Evolutionary conservation across 2,113 vertebrate genomes (phyloP).

Genomic region (Hyperopisus bebe): DNA sequence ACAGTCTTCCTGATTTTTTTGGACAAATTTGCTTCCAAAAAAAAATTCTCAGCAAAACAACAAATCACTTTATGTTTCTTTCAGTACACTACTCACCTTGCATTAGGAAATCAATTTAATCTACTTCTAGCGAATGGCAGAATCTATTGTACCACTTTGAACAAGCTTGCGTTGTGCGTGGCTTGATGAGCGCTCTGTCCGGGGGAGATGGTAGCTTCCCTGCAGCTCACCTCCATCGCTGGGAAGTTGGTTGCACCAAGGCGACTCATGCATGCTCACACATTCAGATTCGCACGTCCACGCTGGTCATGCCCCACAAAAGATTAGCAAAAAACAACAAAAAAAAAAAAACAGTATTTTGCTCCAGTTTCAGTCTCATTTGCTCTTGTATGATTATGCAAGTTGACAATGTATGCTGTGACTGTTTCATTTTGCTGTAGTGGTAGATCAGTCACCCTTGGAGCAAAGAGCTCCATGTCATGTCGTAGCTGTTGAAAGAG

Average conservation of each 20-base stretch:
- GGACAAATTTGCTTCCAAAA: constrained; percentile 1
- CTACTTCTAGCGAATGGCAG: constrained; percentile 83
- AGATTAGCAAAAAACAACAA: constrained; percentile 34
- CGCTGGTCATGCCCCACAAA: constrained; percentile 37
- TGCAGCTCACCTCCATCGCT: constrained; percentile 12
- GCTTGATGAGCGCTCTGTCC: constrained; percentile 26
- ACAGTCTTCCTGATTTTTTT: constrained; percentile 2
- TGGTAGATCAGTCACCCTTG: constrained; percentile 47
- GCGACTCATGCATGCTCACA: constrained; percentile 54
- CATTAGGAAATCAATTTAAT: constrained; percentile 54
- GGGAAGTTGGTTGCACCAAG: constrained; percentile 33
- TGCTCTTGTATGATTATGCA: constrained; percentile 76
- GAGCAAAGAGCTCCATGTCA: constrained; percentile 33
- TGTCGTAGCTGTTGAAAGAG: constrained; percentile 29
- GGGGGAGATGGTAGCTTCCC: constrained; percentile 24
- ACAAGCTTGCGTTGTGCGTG: constrained; percentile 37
- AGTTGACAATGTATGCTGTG: constrained; percentile 94
- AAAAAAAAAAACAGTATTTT: constrained; percentile 36
- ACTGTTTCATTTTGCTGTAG: constrained; percentile 62
- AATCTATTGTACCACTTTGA: constrained; percentile 76
- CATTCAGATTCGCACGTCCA: constrained; percentile 36
- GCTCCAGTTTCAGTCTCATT: constrained; percentile 49
- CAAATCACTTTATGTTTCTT: constrained; percentile 37
- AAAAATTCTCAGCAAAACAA: neutral
- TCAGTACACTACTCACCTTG: constrained; percentile 55